Conservation (phyloP, 2,888 invertebrate genomes). For the Leucania comma region DNA sequence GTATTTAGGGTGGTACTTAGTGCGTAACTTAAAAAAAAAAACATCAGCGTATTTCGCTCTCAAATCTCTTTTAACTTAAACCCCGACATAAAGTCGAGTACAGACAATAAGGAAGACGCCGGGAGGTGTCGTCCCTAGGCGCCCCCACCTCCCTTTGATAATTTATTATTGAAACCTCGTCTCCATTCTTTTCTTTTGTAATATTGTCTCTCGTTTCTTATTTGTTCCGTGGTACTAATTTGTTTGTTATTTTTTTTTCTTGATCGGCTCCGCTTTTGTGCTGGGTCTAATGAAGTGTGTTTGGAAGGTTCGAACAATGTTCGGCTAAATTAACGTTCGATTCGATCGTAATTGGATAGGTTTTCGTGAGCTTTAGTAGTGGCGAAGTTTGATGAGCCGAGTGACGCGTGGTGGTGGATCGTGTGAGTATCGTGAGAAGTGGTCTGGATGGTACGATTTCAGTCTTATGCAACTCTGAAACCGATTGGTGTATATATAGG, state of each 20-base stretch:
- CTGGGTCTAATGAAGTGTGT: slow-evolving; percentile 57
- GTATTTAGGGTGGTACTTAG: too few relatives aligned
- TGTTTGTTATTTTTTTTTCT: slow-evolving; percentile 73
- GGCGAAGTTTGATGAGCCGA: slow-evolving; percentile 45
- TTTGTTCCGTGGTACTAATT: slow-evolving; percentile 80
- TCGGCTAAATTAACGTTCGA: slow-evolving; percentile 56
- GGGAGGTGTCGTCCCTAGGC: slow-evolving; percentile 83
- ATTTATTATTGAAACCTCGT: slow-evolving; percentile 88
- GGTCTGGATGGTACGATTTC: slow-evolving; percentile 4
- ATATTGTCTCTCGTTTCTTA: slow-evolving; percentile 83
- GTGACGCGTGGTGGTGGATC: slow-evolving; percentile 23
- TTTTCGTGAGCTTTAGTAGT: slow-evolving; percentile 41
- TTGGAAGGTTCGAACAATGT: slow-evolving; percentile 36
- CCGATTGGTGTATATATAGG: too few relatives aligned
- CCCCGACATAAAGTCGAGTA: slow-evolving; percentile 72
- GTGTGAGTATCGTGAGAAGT: not conserved
- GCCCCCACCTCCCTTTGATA: slow-evolving; percentile 77
- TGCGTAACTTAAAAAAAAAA: too few relatives aligned
- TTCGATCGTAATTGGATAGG: slow-evolving; percentile 55
- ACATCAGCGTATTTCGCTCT: not conserved
- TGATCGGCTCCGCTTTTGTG: slow-evolving; percentile 58
- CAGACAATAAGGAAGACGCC: slow-evolving; percentile 83
- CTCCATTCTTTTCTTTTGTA: slow-evolving; percentile 83
- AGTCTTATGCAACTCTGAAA: slow-evolving; percentile 6
- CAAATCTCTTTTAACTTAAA: slow-evolving; percentile 20